Evolutionary conservation across 1,140 invertebrate genomes (phyloP), one percentile per base, ranked within the genome.

Genomic region (Papilio aristodemus): DNA sequence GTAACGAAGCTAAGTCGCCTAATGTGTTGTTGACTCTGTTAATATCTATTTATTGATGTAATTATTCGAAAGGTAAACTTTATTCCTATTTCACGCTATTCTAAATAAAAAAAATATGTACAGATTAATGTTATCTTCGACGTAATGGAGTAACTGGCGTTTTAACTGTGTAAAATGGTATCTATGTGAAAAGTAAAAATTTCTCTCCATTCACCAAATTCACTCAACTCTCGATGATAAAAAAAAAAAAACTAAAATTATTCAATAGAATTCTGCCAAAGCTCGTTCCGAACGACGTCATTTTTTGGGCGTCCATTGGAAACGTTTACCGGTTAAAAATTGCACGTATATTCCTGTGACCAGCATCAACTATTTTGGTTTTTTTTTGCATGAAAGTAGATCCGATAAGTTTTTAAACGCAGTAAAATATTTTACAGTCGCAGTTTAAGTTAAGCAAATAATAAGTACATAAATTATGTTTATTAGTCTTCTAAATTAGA

Each of bases 321-420:
- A 62, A 14, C 57, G 57, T 59, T 59, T 59, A 59, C 32, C 57
- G 57, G 57, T 59, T 59, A 59, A 59, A n/a, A 59, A 59, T 54
- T 17, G 46, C 46, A 54, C 46, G 46, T 54, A 54, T 22, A 54
- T 54, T 13, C 11, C 38, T 39, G 10, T 10, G 43, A 46, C 46
- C 4, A 13, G 11, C 10, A 14, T 36, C 57, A 22, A 7, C n/a
- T 59, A 32, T 59, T 59, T 58, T 36, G 14, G 32, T 60, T 5
- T 50, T 17, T 54, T 54, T 54, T 54, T 54, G 22, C 46, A 54
- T 54, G 27, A 58, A 1, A 58, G 25, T 36, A 58, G 7, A 3
- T 58, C 27, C 27, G 27, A 36, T 36, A 36, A 58, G 3, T 36
- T 54, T 54, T 22, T 22, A 54, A 54, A 4, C 3, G 46, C 22